Conservation (phyloP, 2,888 invertebrate genomes). For the Hemistola chrysoprasaria region DNA sequence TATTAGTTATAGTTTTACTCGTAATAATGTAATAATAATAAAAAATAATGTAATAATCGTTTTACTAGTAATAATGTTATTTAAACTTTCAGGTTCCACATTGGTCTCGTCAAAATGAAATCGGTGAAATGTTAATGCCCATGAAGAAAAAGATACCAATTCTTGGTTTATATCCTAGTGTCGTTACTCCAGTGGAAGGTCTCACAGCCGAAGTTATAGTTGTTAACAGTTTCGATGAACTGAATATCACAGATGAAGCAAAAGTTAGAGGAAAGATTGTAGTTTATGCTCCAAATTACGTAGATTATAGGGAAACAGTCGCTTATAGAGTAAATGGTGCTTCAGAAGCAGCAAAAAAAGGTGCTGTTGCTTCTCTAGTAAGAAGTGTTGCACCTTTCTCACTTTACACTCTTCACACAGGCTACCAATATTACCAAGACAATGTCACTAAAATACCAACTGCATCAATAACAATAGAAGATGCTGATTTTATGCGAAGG, state of each 20-base stretch:
- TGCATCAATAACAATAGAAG: slow-evolving; percentile 89
- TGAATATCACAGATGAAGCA: slow-evolving; percentile 69
- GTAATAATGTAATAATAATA: not conserved
- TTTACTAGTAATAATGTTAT: too few relatives aligned
- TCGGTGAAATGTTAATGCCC: slow-evolving; percentile 83
- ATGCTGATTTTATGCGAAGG: slow-evolving; percentile 86
- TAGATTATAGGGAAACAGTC: slow-evolving; percentile 85
- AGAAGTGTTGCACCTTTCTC: slow-evolving; percentile 89
- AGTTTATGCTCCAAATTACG: slow-evolving; percentile 85
- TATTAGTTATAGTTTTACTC: too few relatives aligned
- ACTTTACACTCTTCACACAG: slow-evolving; percentile 88
- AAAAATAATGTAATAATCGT: too few relatives aligned
- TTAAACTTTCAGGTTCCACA: slow-evolving; percentile 60
- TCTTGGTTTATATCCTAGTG: slow-evolving; percentile 86
- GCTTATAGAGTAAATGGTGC: slow-evolving; percentile 85
- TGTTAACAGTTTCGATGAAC: slow-evolving; percentile 85
- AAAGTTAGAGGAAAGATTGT: slow-evolving; percentile 87
- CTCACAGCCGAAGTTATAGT: slow-evolving; percentile 87
- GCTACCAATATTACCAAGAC: slow-evolving; percentile 82
- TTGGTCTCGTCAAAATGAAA: slow-evolving; percentile 84
- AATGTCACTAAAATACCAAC: slow-evolving; percentile 85
- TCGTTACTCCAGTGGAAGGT: slow-evolving; percentile 85
- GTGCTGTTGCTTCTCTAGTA: slow-evolving; percentile 87
- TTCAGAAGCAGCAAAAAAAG: slow-evolving; percentile 85
- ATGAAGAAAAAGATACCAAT: slow-evolving; percentile 82